Conservation (phyloP, 1,140 invertebrate species). For the Plectus sambesii region DNA sequence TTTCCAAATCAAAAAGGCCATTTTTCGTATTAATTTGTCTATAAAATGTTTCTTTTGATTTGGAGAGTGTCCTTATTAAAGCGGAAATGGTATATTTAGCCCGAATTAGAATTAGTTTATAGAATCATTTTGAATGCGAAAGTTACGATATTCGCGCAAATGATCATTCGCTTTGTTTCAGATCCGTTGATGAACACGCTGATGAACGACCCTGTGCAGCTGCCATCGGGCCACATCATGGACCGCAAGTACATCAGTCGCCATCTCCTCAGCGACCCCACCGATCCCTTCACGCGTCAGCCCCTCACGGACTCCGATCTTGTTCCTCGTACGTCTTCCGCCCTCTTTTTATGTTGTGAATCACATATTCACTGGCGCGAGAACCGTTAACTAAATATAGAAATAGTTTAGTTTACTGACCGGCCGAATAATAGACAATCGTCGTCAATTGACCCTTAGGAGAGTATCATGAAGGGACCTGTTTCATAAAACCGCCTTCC, state of each 20-base stretch:
- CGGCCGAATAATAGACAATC: constrained; percentile 2
- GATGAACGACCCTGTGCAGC: constrained; percentile 84
- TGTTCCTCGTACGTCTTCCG: constrained; percentile 56
- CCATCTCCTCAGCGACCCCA: constrained; percentile 85
- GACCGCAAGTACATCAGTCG: constrained; percentile 78
- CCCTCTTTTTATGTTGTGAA: too few species aligned
- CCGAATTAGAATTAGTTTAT: constrained; percentile 7
- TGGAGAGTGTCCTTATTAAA: too few species aligned
- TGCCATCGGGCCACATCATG: constrained; percentile 89
- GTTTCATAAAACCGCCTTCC: too few species aligned
- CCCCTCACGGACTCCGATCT: constrained; percentile 77
- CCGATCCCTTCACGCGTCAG: constrained; percentile 92
- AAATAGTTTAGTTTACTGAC: too few species aligned
- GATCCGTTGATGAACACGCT: constrained; percentile 94
- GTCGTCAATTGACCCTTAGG: background rate
- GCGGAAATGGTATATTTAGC: too few species aligned
- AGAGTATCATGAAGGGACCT: background rate
- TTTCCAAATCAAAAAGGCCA: too few species aligned
- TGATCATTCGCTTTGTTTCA: constrained; percentile 37
- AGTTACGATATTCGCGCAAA: too few species aligned
- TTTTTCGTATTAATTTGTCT: too few species aligned
- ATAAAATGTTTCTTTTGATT: too few species aligned
- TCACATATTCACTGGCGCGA: background rate
- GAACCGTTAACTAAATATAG: too few species aligned
- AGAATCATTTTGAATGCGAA: background rate